Base-by-base conservation (phyloP, 2,113 vertebrate species). In the Patagioenas fasciata region DNA sequence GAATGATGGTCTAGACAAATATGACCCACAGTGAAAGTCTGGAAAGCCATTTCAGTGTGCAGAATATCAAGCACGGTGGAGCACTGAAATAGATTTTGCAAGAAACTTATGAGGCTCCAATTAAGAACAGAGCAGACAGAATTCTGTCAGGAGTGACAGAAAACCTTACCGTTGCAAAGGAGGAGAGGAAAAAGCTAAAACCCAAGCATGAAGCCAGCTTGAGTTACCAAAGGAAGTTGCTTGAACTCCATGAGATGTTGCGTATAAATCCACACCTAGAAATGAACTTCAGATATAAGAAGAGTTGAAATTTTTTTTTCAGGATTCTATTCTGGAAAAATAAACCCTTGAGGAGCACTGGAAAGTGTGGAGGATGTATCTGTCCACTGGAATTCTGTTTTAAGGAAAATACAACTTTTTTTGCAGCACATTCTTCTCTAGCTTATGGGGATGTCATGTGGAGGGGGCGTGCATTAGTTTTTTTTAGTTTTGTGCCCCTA, bases 1-100 rank as follows among this genome's bases (percentile, higher is more conserved):
- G 61, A 67, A 24, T 31, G 14, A 40, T n/a, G 16, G 23, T 71
- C 18, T 61, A 65, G 75, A 16, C 54, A 83, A 61, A 57, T 57
- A 5, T 0, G 1, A 5, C 4, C 6, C 78, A 14, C 14, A 32
- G 0, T 53, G 42, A 21, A 38, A 82, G 60, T 50, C 0, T 31
- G 13, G 87, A 57, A 73, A 48, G 26, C 20, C 5, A 2, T 60
- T 48, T 80, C 38, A 82, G 50, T 5, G 8, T 83, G 64, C 18
- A 20, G 40, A 69, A 9, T 48, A 75, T 42, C 16, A n/a, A 48
- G 36, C 54, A 31, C 9, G 13, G 21, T 53, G 44, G 85, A 93
- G 15, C 48, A n/a, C 0, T 84, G 53, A 74, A 71, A 47, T 19
- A 58, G 25, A 42, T 69, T 89, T 87, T 82, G 24, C 10, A 57